Evolutionary conservation across 2,888 invertebrate species (phyloP).

Genomic region (Synanthedon tipuliformis): DNA sequence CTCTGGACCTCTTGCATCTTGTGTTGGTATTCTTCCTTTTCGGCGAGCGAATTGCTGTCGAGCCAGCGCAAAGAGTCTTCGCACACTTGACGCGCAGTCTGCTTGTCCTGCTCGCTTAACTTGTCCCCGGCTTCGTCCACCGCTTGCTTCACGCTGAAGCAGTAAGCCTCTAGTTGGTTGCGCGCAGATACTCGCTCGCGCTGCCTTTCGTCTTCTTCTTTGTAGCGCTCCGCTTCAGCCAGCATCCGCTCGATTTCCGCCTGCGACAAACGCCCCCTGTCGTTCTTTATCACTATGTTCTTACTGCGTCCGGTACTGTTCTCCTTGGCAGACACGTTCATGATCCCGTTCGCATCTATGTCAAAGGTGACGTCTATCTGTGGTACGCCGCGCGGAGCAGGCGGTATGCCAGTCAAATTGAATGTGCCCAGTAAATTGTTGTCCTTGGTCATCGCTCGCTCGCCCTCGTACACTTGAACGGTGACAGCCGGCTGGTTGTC

Average conservation of each 20-base stretch:
- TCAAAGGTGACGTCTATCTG: slow-evolving; percentile 80
- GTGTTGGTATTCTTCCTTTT: slow-evolving; percentile 74
- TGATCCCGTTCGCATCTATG: slow-evolving; percentile 81
- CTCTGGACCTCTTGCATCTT: slow-evolving; percentile 71
- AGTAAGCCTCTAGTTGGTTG: slow-evolving; percentile 79
- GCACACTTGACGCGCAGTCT: slow-evolving; percentile 59
- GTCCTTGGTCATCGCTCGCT: slow-evolving; percentile 84
- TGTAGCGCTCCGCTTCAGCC: slow-evolving; percentile 78
- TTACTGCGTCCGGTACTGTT: slow-evolving; percentile 75
- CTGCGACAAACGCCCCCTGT: slow-evolving; percentile 83
- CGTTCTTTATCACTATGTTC: slow-evolving; percentile 85
- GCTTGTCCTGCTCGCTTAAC: slow-evolving; percentile 74
- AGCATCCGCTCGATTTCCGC: slow-evolving; percentile 86
- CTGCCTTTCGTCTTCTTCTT: slow-evolving; percentile 78
- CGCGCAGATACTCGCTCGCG: slow-evolving; percentile 75
- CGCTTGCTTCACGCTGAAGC: slow-evolving; percentile 77
- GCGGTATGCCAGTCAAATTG: slow-evolving; percentile 76
- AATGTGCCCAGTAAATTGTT: slow-evolving; percentile 77
- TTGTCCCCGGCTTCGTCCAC: slow-evolving; percentile 72
- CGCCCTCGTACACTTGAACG: slow-evolving; percentile 81
- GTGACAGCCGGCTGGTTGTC: slow-evolving; percentile 85
- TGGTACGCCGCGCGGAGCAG: slow-evolving; percentile 76
- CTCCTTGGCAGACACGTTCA: slow-evolving; percentile 86
- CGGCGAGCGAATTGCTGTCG: slow-evolving; percentile 75
- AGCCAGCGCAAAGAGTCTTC: slow-evolving; percentile 77